Evolutionary conservation across 2,113 vertebrate genomes (phyloP), one percentile per base, ranked within the genome.

Genomic region (Scalopus aquaticus): DNA sequence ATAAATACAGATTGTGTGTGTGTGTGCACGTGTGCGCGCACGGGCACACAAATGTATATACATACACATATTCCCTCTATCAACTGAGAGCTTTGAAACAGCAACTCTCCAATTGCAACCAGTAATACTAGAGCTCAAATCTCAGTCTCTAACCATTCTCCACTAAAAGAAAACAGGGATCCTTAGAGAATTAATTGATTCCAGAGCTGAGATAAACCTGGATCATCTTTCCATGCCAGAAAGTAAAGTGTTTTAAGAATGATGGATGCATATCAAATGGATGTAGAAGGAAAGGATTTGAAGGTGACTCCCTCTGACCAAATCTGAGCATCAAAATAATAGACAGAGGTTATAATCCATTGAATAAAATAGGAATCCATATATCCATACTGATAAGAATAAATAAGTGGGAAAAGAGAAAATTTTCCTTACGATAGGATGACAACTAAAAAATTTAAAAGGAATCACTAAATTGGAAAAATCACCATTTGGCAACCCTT

Each of bases 71-170:
- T 30, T 85, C 30, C 58, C n/a, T 81, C 46, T 60, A 16, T 39
- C 32, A 11, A 58, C 46, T 9, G 39, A 82, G 28, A 72, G n/a
- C 39, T 67, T 85, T 65, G 73, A 79, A 73, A 93, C 22, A 46
- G 12, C 81, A 30, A 79, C 4, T 42, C 44, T 93, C 49, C n/a
- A 74, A 37, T 10, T 39, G 73, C 67, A 42, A 30, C 46, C 11
- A 79, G 51, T 20, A 85, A 10, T 32, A 22, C 72, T 72, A 22
- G 28, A 35, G 28, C 46, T 22, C 56, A 79, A 49, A 90, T 35
- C 58, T 62, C 67, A n/a, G 79, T 84, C 20, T 95, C 79, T 90
- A 74, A 51, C 24, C 65, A 51, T 86, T 67, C 22, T 90, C 49
- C 32, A 35, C 49, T 12, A 74, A 86, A 81, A 86, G 73, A 76